Evolutionary conservation across 35 echinoderm and acorn worm species (phyloP).

Genomic region (Patiria miniata): DNA sequence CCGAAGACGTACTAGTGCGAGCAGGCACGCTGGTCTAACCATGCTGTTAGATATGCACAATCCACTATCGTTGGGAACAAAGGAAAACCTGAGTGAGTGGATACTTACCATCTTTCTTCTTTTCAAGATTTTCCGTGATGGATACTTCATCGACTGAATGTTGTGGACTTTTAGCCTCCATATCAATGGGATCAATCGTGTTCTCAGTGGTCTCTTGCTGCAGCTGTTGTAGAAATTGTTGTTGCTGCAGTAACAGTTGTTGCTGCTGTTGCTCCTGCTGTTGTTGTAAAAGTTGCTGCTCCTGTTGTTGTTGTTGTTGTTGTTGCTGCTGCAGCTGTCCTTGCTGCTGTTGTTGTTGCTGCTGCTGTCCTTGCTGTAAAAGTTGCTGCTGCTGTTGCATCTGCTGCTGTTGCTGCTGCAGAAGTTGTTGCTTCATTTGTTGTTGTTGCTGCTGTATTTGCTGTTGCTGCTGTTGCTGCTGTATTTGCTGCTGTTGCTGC

Average conservation of each 20-base stretch:
- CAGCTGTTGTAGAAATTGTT: no score
- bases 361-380: conserved; percentile 1
- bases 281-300: conserved; percentile 22
- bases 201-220: no score
- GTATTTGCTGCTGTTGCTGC: conserved; percentile 21
- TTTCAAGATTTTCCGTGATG: conserved; percentile 43
- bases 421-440: not conserved
- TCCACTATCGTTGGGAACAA: no score
- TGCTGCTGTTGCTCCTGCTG: conserved; percentile 8
- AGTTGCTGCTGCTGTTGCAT: conserved; percentile 29
- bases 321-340: conserved; percentile 35
- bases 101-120: conserved; percentile 64
- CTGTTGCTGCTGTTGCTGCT: not conserved
- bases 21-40: no score
- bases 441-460: conserved; percentile 10
- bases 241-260: conserved; percentile 21
- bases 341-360: conserved; percentile 13
- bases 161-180: conserved; percentile 2
- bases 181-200: conserved; percentile 3
- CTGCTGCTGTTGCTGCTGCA: not conserved
- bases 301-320: conserved; percentile 21
- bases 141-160: conserved; percentile 27
- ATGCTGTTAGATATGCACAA: no score
- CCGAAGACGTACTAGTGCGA: no score
- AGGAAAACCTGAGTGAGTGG: not conserved